phyloP scores from a whole-genome alignment of 1,140 invertebrate species.

The Lycorma delicatula region DNA sequence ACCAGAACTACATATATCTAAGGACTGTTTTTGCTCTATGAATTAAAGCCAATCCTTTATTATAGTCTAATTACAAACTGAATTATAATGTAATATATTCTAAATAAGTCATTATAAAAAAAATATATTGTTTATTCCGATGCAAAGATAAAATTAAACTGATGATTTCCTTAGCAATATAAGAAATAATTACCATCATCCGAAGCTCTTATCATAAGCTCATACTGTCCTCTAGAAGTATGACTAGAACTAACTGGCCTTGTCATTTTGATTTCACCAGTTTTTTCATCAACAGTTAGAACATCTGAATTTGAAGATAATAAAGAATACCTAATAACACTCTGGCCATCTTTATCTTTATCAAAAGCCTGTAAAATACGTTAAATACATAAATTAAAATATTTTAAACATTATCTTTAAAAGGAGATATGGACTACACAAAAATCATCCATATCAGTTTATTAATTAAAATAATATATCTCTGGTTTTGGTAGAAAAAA shows the following conservation, averaged over 20 bases:
- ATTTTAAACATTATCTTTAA: not conserved
- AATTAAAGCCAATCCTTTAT: no score
- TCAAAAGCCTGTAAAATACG: constrained; percentile 48
- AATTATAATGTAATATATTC: no score
- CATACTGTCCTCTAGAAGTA: constrained; percentile 62
- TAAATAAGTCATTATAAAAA: no score
- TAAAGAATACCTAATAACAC: constrained; percentile 54
- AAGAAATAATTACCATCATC: constrained; percentile 51
- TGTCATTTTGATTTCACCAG: constrained; percentile 57
- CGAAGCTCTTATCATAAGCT: constrained; percentile 57
- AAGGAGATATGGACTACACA: no score
- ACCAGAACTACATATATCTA: not conserved
- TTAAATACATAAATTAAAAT: no score
- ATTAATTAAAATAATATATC: not conserved
- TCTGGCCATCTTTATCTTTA: constrained; percentile 61
- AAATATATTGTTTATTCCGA: not conserved
- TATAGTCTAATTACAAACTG: no score
- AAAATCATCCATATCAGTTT: no score
- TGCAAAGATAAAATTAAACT: no score
- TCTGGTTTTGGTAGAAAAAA: not conserved
- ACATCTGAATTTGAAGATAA: constrained; percentile 53
- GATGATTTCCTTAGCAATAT: no score
- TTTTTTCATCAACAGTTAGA: constrained; percentile 51
- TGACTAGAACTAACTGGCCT: constrained; percentile 56
- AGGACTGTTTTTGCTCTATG: no score